These are phyloP conservation scores for Magallana nippona DNA, from an alignment of 2,888 invertebrate genomes.

Conservation along the genomic window DNA sequence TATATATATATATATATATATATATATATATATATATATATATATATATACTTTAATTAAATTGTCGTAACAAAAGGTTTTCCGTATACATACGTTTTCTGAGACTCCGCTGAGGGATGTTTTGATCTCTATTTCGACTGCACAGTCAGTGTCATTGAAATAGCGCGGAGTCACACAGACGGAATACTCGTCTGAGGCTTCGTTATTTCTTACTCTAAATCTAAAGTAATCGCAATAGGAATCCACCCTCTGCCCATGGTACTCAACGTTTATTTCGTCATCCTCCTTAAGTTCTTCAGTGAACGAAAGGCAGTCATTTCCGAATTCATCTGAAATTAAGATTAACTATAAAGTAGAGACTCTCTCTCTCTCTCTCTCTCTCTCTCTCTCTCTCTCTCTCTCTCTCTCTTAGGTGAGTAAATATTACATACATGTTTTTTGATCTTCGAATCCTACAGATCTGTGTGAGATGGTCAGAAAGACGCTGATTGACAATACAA, in stretches of 20 bases:
- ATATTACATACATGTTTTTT: too few relatives aligned
- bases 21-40: too few relatives aligned
- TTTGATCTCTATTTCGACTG: not conserved
- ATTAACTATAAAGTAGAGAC: too few relatives aligned
- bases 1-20: too few relatives aligned
- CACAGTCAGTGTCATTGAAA: not conserved
- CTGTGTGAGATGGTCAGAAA: too few relatives aligned
- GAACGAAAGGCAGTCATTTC: not conserved
- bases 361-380: too few relatives aligned
- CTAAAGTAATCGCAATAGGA: not conserved
- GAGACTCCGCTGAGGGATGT: not conserved
- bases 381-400: too few relatives aligned
- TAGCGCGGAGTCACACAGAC: not conserved
- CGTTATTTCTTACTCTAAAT: not conserved
- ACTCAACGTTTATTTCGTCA: not conserved
- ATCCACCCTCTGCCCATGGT: not conserved
- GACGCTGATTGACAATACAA: too few relatives aligned
- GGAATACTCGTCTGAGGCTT: not conserved
- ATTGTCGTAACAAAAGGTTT: too few relatives aligned
- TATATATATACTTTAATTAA: too few relatives aligned
- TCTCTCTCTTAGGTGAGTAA: too few relatives aligned
- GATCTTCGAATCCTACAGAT: too few relatives aligned
- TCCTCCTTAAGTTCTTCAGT: not conserved
- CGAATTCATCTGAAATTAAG: not conserved
- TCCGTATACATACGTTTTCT: not conserved